Evolutionary conservation across 2,888 invertebrate species (phyloP).

Genomic region (Eupsilia transversa): DNA sequence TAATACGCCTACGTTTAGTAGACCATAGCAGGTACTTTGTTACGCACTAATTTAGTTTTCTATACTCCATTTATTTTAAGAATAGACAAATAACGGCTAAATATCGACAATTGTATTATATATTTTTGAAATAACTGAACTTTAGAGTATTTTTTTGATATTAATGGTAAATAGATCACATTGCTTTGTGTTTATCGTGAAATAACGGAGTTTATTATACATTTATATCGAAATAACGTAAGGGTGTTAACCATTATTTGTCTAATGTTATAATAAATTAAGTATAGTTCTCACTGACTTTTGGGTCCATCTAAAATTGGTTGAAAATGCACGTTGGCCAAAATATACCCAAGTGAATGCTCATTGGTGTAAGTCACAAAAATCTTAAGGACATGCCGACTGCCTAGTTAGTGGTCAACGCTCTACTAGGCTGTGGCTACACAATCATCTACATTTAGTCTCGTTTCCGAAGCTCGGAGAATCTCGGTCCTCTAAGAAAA

Average conservation of each 20-base stretch:
- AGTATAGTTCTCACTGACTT: too few relatives aligned
- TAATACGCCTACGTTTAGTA: conserved; percentile 19
- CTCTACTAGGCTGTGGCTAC: neutral
- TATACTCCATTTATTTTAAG: too few relatives aligned
- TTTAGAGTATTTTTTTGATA: too few relatives aligned
- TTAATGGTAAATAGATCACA: too few relatives aligned
- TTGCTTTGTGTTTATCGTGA: too few relatives aligned
- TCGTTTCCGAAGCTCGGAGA: neutral
- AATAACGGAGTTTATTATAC: too few relatives aligned
- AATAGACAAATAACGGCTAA: too few relatives aligned
- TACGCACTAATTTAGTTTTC: neutral
- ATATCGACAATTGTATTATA: too few relatives aligned
- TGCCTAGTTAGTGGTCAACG: neutral
- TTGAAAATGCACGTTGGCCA: neutral
- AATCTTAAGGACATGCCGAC: neutral
- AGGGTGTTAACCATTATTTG: too few relatives aligned
- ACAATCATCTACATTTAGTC: neutral
- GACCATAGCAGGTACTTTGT: neutral
- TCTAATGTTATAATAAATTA: too few relatives aligned
- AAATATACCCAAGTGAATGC: neutral
- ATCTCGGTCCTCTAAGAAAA: neutral
- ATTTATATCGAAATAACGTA: too few relatives aligned
- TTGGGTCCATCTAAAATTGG: neutral
- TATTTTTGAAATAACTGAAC: too few relatives aligned
- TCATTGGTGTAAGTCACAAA: neutral